Evolutionary conservation across 2,888 invertebrate species (phyloP).

Genomic region (Agrotis ipsilon): DNA sequence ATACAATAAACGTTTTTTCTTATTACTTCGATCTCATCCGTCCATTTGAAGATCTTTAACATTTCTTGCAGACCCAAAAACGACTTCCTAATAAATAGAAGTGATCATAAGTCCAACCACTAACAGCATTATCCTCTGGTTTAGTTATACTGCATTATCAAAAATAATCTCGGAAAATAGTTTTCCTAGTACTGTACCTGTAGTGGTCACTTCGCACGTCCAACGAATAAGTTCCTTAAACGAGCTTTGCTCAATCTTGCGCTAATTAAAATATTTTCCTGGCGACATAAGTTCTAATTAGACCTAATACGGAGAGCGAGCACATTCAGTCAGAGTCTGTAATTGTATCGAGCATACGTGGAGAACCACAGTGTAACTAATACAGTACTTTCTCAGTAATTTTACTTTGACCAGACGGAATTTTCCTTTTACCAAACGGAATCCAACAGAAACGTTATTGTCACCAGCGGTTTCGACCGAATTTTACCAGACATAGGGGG

Average conservation of each 20-base stretch:
- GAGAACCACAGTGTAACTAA: slow-evolving; percentile 17
- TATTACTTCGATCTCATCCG: too few species aligned
- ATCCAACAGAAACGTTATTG: too few species aligned
- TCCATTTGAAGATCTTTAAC: too few species aligned
- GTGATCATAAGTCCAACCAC: not conserved
- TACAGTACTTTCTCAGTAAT: too few species aligned
- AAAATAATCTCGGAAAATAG: not conserved
- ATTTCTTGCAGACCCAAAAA: too few species aligned
- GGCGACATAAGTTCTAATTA: slow-evolving; percentile 42
- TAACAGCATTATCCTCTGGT: not conserved
- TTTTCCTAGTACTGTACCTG: not conserved
- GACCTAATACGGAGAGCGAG: slow-evolving; percentile 42
- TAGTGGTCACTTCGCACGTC: not conserved
- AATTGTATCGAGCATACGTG: slow-evolving; percentile 15
- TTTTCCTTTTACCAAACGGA: too few species aligned
- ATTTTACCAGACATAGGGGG: too few species aligned
- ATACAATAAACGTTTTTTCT: too few species aligned
- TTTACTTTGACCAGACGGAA: too few species aligned
- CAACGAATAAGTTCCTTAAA: slow-evolving; percentile 2
- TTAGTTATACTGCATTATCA: not conserved
- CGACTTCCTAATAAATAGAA: not conserved
- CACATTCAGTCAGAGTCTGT: slow-evolving; percentile 28
- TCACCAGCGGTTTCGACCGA: too few species aligned
- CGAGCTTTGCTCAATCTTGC: slow-evolving; percentile 16
- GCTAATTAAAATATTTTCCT: slow-evolving; percentile 37